Evolutionary conservation across 2,888 invertebrate species (phyloP).

Genomic region (Spisula solida): DNA sequence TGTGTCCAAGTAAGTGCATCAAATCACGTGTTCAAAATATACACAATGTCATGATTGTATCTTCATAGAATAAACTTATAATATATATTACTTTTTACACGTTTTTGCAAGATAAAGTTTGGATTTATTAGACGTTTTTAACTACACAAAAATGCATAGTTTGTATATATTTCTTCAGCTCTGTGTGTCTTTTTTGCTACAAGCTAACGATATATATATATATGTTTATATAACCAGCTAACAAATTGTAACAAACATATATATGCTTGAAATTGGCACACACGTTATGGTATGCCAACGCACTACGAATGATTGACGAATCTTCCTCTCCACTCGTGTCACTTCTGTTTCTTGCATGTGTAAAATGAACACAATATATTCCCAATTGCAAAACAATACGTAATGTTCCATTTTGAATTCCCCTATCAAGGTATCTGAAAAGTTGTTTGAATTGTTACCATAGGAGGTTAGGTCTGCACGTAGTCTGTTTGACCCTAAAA

Average conservation of each 20-base stretch:
- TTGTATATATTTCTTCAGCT: background rate
- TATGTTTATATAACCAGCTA: background rate
- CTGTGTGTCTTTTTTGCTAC: constrained; percentile 19
- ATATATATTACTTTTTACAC: background rate
- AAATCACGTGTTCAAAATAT: background rate
- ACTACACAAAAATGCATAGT: background rate
- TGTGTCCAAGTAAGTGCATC: constrained; percentile 81
- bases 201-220: background rate
- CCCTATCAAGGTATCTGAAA: no score
- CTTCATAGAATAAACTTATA: background rate
- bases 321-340: no score
- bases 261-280: background rate
- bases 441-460: no score
- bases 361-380: no score
- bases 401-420: no score
- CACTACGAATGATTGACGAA: background rate
- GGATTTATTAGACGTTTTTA: background rate
- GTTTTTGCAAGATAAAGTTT: background rate
- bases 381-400: no score
- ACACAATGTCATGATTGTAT: no score
- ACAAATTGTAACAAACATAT: background rate
- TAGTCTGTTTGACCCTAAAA: no score
- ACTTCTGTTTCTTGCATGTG: no score
- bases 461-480: no score
- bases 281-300: background rate